Percentiles rank a stretch among this genome's conserved stretches.
Evolutionary conservation across 2,113 vertebrate genomes (phyloP).

Genomic region (Mungos mungo): DNA sequence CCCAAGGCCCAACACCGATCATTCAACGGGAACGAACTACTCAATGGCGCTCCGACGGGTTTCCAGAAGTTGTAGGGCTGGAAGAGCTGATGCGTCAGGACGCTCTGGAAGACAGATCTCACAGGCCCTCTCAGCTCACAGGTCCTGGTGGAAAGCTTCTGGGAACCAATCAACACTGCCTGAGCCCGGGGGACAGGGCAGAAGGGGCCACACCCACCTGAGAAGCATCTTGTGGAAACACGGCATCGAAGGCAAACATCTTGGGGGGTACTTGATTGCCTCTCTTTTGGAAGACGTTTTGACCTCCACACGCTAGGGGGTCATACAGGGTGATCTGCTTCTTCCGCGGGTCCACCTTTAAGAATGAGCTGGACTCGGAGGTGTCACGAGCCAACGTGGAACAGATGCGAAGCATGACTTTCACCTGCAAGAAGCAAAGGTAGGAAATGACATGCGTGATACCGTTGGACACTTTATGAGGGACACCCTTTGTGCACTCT

Average conservation of each 20-base stretch:
- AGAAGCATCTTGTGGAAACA: conserved; percentile 96
- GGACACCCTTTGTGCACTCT: neutral
- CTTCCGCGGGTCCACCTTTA: conserved; percentile 97
- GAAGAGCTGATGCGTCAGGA: neutral
- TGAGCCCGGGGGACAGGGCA: too few species aligned
- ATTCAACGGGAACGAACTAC: neutral
- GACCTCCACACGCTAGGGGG: conserved; percentile 88
- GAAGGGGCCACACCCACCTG: conserved; percentile 85
- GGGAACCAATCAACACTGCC: fast-evolving
- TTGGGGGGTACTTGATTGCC: conserved; percentile 94
- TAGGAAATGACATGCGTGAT: neutral
- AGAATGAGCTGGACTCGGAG: conserved; percentile 95
- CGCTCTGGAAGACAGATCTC: neutral
- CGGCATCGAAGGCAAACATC: conserved; percentile 98
- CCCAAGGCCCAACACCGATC: neutral
- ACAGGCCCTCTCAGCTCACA: neutral
- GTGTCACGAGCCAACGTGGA: conserved; percentile 88
- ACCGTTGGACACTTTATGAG: neutral
- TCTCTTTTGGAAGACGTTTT: conserved; percentile 90
- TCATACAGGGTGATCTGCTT: conserved; percentile 97
- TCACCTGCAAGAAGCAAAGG: conserved; percentile 88
- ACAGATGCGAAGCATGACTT: conserved; percentile 98
- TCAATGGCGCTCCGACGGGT: neutral
- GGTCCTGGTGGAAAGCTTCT: neutral
- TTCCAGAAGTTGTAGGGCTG: fast-evolving